Percentiles rank a stretch among this genome's conserved stretches.
Conservation (phyloP, 1,140 invertebrate species). For the Andrena cerasifolii region DNA sequence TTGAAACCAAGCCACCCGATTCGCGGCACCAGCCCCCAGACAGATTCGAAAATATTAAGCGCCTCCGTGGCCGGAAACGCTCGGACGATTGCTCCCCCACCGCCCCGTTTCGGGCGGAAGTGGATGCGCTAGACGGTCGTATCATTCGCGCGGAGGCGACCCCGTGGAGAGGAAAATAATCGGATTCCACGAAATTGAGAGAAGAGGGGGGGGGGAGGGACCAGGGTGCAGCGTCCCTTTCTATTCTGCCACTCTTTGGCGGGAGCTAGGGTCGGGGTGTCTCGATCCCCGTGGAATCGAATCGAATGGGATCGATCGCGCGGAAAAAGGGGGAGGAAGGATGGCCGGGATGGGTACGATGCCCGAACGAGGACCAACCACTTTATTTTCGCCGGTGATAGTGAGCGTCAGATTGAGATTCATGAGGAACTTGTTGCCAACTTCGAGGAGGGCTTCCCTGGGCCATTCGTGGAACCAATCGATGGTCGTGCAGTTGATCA, state of each 20-base stretch:
- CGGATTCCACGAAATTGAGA: slow-evolving; percentile 57
- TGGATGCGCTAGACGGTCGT: slow-evolving; percentile 51
- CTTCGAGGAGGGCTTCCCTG: slow-evolving; percentile 91
- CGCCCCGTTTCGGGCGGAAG: too few species aligned
- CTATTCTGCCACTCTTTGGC: neutral
- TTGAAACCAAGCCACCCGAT: too few species aligned
- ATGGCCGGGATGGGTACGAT: neutral
- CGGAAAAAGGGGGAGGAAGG: slow-evolving; percentile 44
- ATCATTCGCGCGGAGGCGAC: slow-evolving; percentile 45
- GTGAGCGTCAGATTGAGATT: slow-evolving; percentile 86
- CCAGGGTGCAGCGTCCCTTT: too few species aligned
- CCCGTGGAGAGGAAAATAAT: slow-evolving; percentile 66
- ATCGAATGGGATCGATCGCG: slow-evolving; percentile 65
- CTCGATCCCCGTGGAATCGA: slow-evolving; percentile 54
- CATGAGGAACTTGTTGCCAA: slow-evolving; percentile 88
- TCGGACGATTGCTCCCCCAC: slow-evolving; percentile 28
- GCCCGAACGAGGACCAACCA: slow-evolving; percentile 65
- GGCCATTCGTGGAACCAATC: slow-evolving; percentile 96
- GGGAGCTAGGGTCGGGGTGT: neutral
- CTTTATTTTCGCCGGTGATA: slow-evolving; percentile 84
- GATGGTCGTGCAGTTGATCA: slow-evolving; percentile 93
- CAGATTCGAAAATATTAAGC: slow-evolving; percentile 50
- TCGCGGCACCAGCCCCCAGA: neutral
- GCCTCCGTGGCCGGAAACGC: slow-evolving; percentile 9
- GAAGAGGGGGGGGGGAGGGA: too few species aligned